phyloP scores from a whole-genome alignment of 2,888 invertebrate species.

The Dyspetes luteomarginatus region DNA sequence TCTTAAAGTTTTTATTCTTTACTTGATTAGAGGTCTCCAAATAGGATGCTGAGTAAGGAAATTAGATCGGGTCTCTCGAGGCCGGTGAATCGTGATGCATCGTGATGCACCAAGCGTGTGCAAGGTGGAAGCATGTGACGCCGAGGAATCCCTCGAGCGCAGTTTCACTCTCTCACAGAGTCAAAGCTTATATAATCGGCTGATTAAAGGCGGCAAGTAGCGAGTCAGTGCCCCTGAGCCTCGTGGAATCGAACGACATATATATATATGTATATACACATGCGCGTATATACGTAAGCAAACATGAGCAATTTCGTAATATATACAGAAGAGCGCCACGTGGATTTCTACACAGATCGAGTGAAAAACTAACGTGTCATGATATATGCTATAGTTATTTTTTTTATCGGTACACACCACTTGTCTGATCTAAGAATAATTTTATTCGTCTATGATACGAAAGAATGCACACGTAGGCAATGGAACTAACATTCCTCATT shows the following conservation, averaged over 20 bases:
- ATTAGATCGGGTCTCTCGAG: background rate
- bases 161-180: background rate
- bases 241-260: conserved; percentile 36
- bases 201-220: conserved; percentile 46
- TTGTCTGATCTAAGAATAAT: too few relatives aligned
- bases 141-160: conserved; percentile 36
- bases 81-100: conserved; percentile 15
- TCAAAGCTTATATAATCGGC: conserved; percentile 51
- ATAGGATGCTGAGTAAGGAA: background rate
- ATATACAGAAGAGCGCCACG: conserved; percentile 26
- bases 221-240: conserved; percentile 62
- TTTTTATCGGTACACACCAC: background rate
- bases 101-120: conserved; percentile 4
- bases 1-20: too few relatives aligned
- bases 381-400: background rate
- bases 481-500: too few relatives aligned
- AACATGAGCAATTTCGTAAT: conserved; percentile 44
- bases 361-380: background rate
- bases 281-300: conserved; percentile 18
- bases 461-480: too few relatives aligned
- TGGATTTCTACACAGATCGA: conserved; percentile 8
- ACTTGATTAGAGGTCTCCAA: too few relatives aligned
- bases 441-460: too few relatives aligned
- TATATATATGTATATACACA: conserved; percentile 1
- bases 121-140: conserved; percentile 56